These are phyloP conservation scores for Prunella fulvescens DNA, from an alignment of 2,113 vertebrate genomes.

Conservation along the genomic window DNA sequence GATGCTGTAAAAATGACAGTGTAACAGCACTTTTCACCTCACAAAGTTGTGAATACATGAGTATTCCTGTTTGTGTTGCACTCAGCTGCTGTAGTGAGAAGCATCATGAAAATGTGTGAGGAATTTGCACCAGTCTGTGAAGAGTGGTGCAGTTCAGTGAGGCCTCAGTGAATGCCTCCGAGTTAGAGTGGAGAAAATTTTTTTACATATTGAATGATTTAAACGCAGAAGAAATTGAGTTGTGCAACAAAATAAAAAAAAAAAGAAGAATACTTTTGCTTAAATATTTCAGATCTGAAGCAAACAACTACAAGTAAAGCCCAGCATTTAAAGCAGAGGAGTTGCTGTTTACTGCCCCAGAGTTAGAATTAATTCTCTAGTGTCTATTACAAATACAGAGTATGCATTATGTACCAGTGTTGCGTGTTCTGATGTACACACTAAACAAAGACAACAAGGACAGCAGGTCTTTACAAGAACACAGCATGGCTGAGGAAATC, in stretches of 20 bases:
- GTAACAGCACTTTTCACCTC: background rate
- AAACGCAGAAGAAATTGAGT: fast-evolving
- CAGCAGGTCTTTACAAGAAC: background rate
- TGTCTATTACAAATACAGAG: background rate
- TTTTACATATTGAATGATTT: background rate
- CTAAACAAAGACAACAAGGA: background rate
- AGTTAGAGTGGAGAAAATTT: background rate
- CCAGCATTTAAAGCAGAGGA: background rate
- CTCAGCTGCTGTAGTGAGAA: background rate
- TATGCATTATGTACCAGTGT: background rate
- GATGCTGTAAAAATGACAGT: background rate
- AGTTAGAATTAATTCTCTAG: background rate
- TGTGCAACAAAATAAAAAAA: background rate
- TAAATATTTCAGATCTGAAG: background rate
- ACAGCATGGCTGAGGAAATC: background rate
- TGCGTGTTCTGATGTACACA: background rate
- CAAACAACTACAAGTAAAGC: background rate
- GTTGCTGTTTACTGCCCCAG: background rate
- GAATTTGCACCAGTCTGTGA: background rate
- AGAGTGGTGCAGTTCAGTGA: background rate
- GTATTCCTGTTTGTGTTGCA: background rate
- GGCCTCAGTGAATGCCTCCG: background rate
- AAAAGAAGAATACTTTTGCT: background rate
- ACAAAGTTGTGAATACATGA: background rate
- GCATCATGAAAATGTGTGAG: background rate